Base-by-base conservation (phyloP, 1,140 invertebrate genomes). In the Lucilia sericata region DNA sequence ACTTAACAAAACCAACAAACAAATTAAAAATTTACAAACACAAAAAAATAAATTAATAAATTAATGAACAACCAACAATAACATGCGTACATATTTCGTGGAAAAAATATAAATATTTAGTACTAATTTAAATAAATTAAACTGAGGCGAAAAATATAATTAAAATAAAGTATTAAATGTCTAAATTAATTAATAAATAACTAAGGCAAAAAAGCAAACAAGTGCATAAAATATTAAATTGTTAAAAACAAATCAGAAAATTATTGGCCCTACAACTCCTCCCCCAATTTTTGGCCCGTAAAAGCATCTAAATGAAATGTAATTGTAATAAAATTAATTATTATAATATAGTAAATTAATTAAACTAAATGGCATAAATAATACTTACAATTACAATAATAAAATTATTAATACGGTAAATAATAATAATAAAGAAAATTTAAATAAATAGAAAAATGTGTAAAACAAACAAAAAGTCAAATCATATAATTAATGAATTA, bases 51-150 rank as follows among this genome's bases (percentile, higher is more conserved):
- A 60, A 60, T 60, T 14, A 60, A n/a, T 5, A 17, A 60, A 60
- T 60, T 14, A 60, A n/a, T 5, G 3, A 60, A 60, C 14, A 70
- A 70, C 10, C 21, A 70, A 70, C 4, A 70, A 19, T 8, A 25
- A 21, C 65, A 70, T 25, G 25, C 65, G 21, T 70, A 70, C 25
- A 19, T 70, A 70, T 70, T 70, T 70, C 65, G 21, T 70, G n/a
- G 65, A 70, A 19, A 70, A 70, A 21, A 25, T 70, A 55, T 55
- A 70, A 70, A 70, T 70, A 70, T 70, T 70, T 70, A 70, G 65
- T 21, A 70, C n/a, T 70, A 70, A 70, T 70, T 70, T 19, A 70
- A 70, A 70, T 70, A 9, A 70, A 70, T 70, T 19, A 70, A 5
- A 25, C n/a, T 25, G 7, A 42, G 42, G 42, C 21, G 2, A 70